A percentile compares a stretch with the other conserved stretches of the same genome.
These are phyloP conservation scores for Tapirus indicus DNA, from an alignment of 2,797 vertebrate genomes.

Conservation along the genomic window DNA sequence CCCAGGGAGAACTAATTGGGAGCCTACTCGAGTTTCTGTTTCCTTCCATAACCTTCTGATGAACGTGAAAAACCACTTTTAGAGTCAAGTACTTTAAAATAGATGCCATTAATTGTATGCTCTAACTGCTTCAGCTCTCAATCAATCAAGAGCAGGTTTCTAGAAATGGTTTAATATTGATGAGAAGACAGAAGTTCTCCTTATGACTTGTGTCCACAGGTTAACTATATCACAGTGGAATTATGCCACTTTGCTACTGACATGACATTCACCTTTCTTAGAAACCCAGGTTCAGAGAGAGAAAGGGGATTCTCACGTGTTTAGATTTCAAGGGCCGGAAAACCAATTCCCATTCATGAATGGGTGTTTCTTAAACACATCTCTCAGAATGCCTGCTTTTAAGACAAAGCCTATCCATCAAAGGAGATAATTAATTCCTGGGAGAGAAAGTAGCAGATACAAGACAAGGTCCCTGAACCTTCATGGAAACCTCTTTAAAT, in stretches of 20 bases:
- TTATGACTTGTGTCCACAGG: neutral
- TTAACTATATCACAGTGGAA: neutral
- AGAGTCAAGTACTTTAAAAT: no score
- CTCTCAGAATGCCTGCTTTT: neutral
- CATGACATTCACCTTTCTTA: neutral
- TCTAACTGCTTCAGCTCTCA: neutral
- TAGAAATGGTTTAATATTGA: no score
- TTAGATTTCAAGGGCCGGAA: neutral
- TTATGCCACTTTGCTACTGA: neutral
- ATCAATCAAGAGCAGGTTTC: neutral
- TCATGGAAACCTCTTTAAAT: neutral
- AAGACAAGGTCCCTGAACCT: neutral
- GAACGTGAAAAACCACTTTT: no score
- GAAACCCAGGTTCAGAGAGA: neutral
- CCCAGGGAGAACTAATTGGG: no score
- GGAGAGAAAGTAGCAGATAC: neutral
- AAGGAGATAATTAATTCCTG: neutral
- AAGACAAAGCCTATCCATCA: neutral
- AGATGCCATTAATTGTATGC: neutral
- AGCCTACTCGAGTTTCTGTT: no score
- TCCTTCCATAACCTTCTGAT: no score
- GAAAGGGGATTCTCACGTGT: neutral
- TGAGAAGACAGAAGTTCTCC: neutral
- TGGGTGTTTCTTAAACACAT: neutral
- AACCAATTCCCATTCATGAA: neutral